phyloP scores from a whole-genome alignment of 2,113 vertebrate species.

The Alaudala cheleensis region DNA sequence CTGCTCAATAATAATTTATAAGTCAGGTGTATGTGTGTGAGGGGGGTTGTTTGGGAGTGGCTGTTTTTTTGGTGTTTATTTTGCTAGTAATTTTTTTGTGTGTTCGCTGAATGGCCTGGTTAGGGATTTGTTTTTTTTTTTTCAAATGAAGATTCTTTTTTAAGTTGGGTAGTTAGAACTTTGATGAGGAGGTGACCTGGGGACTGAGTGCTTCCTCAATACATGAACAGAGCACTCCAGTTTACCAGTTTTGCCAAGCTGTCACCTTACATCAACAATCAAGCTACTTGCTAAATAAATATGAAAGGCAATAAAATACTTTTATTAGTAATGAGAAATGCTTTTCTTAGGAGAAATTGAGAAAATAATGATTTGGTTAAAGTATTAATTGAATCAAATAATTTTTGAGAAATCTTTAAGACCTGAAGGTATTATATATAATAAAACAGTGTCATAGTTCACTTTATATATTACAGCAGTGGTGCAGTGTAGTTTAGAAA shows the following conservation, averaged over 20 bases:
- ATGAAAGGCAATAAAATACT: constrained; percentile 5
- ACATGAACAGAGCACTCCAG: not conserved
- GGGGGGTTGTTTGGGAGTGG: not conserved
- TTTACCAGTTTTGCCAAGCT: not conserved
- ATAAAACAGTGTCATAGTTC: not conserved
- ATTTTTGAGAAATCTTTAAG: constrained; percentile 18
- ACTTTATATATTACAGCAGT: not conserved
- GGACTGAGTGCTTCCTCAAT: not conserved
- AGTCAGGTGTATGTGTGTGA: not conserved
- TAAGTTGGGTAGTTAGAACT: not conserved
- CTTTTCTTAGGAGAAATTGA: not conserved
- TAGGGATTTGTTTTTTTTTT: not conserved
- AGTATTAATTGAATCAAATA: constrained; percentile 12
- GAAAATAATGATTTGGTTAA: not conserved
- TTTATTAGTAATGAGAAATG: not conserved
- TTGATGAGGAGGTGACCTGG: not conserved
- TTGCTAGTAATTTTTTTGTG: not conserved
- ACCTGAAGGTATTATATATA: not conserved
- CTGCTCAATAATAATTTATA: not conserved
- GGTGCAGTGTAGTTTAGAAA: not conserved
- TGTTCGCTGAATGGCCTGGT: not conserved
- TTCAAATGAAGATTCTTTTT: not conserved
- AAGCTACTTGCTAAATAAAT: not conserved
- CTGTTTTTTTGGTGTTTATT: not conserved
- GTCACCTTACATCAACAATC: not conserved